Evolutionary conservation across 2,797 vertebrate genomes (phyloP), one percentile per base, ranked within the genome.

Genomic region (Serranus cabrilla): DNA sequence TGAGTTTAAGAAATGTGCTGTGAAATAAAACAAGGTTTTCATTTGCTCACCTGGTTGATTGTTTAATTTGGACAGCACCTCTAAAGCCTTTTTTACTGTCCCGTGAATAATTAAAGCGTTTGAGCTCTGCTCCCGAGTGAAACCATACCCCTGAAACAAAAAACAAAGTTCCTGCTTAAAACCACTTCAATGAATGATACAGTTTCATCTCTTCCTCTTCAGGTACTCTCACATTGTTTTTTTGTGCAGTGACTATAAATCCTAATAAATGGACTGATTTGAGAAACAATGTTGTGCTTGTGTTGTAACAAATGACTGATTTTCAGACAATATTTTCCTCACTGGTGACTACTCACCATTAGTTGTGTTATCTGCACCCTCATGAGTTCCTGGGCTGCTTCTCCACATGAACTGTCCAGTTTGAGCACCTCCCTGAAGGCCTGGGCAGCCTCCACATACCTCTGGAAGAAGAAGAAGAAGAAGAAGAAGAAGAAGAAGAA

Each of bases 361-460:
- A 96, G 87, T 25, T 93, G 94, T 21, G 84, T 90, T 43, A 93
- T 92, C 54, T 96, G 94, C 43, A 96, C 94, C 0, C 78, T 75
- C 84, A 92, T 92, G 7, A 96, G 93, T 59, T 97, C 96, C 69
- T 90, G 82, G 0, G 93, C 92, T 0, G 96, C 95, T 2, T 97
- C 96, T 0, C 82, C 70, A 46, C 91, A 94, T 5, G 92, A 89
- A 5, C 82, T 67, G 1, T 95, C 94, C 67, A 89, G 49, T 56
- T 79, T 89, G 45, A 97, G 91, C 31, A 97, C 95, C 34, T 96
- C 91, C 61, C 85, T 90, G 55, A 97, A 97, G 2, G 93, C 91
- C 25, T 55, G 39, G 0, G 81, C 83, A 0, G 97, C 97, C 56
- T 98, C 96, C 0, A 84, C 60, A 2, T 97, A 98, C 64, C 89